These are phyloP conservation scores for Drosophila novamexicana DNA, from an alignment of 1,140 invertebrate species.

Conservation along the genomic window DNA sequence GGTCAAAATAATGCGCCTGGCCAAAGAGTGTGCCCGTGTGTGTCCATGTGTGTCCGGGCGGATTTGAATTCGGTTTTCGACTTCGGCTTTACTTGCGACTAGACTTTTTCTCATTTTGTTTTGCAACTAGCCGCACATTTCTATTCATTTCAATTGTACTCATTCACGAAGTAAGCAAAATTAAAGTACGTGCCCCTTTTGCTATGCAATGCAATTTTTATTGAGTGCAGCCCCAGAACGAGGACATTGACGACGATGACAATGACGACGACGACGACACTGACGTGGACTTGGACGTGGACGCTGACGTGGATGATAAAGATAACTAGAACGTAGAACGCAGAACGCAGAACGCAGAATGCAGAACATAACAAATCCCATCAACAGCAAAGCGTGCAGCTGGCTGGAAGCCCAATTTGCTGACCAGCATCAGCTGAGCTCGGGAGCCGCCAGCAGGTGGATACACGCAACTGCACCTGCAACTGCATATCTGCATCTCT, in stretches of 20 bases:
- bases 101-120: constrained; percentile 22
- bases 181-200: constrained; percentile 75
- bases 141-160: constrained; percentile 77
- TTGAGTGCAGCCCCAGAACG: constrained; percentile 47
- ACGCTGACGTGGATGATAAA: too few relatives aligned
- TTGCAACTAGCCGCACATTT: constrained; percentile 50
- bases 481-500: background rate
- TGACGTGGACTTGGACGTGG: too few relatives aligned
- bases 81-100: background rate
- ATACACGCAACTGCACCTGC: constrained; percentile 6
- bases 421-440: background rate
- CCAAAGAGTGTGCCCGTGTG: background rate
- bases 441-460: constrained; percentile 22
- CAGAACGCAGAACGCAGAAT: too few relatives aligned
- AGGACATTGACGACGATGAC: background rate
- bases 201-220: constrained; percentile 74
- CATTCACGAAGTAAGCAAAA: constrained; percentile 78
- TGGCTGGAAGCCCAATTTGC: background rate
- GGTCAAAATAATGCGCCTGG: constrained; percentile 18
- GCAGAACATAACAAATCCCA: too few relatives aligned
- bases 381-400: too few relatives aligned
- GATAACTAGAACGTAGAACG: too few relatives aligned
- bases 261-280: background rate
- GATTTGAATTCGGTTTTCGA: background rate
- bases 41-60: background rate